Evolutionary conservation across 1,140 invertebrate species (phyloP), one percentile per base, ranked within the genome.

Genomic region (Cydia fagiglandana): DNA sequence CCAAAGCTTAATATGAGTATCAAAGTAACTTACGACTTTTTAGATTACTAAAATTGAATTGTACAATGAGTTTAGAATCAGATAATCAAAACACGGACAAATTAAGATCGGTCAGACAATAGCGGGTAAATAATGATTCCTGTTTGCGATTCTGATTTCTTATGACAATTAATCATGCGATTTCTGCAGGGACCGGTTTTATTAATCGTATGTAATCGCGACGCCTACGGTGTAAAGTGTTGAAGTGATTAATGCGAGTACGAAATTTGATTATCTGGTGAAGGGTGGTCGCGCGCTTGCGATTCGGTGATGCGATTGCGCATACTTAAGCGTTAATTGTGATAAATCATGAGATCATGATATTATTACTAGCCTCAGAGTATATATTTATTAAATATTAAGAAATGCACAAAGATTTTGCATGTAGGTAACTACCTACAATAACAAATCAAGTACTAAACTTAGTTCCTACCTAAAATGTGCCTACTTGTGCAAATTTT

Each of bases 181-280:
- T 84, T 85, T 87, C 83, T 80, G 79, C 79, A 75, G 64, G 78
- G 80, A 77, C 81, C 77, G 76, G 77, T 77, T 81, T 83, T 78
- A 80, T 81, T 79, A 83, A 83, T 80, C 79, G 81, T 74, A 77
- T 78, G 80, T 81, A 85, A 84, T 82, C 78, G 80, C 75, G 77
- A 76, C 75, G 79, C 77, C 64, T 78, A 56, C 78, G 79, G 83
- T 75, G 84, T 81, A 82, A 90, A 90, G 87, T 86, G 87, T 83
- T 87, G 86, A 88, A 84, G 81, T 90, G 88, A 90, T 90, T 88
- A 90, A 89, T 89, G 85, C 75, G 75, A 81, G 81, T 85, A 83
- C 86, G 82, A 83, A 83, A 86, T 86, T 86, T 86, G 81, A 86
- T 86, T 84, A 86, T 84, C 80, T 83, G 84, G 82, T 81, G 82